Evolutionary conservation across 2,113 vertebrate species (phyloP), one percentile per base, ranked within the genome.

Genomic region (Hemiscyllium ocellatum): DNA sequence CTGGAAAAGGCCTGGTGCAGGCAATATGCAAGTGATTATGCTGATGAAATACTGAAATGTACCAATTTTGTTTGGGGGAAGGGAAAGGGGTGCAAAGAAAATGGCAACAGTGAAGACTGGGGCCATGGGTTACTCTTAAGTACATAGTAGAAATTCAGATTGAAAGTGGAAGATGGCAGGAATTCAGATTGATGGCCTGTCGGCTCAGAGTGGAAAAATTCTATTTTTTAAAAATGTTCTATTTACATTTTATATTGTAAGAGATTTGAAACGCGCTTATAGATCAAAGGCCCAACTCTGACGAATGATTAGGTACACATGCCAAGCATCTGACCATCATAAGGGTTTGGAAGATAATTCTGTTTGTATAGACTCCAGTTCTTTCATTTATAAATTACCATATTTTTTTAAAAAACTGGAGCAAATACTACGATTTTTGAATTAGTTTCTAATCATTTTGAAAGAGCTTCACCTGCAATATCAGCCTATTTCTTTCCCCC

Each of bases 11-110:
- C 68, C 69, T 95, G 69, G 94, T 72, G 69, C 94, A 76, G 29
- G 42, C 94, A 95, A 95, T 95, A 95, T 95, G 94, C 94, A 95
- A 70, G 94, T 47, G 94, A 72, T 95, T 95, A 95, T 42, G 33
- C 42, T 72, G 69, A 95, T 76, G 94, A 72, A 42, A 95, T 72
- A 69, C 68, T 95, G 68, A 72, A 94, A 72, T 70, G 24, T 95
- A 72, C 68, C 94, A 76, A 95, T 95, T 42, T 70, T 47, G 66
- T 76, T 22, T 47, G 26, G 69, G 69, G 93, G 68, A 7, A 20
- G 66, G 37, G 37, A 37, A 33, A 24, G 3, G 42, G 66, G 93
- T 50, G 42, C 1, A 47, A 69, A 37, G 13, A 69, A 69, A 22
- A 69, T 68, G n/a, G 66, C 17, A 22, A n/a, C 6, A 72, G 42